These are phyloP conservation scores for Centrocercus urophasianus DNA, from an alignment of 2,113 vertebrate species.

Conservation along the genomic window DNA sequence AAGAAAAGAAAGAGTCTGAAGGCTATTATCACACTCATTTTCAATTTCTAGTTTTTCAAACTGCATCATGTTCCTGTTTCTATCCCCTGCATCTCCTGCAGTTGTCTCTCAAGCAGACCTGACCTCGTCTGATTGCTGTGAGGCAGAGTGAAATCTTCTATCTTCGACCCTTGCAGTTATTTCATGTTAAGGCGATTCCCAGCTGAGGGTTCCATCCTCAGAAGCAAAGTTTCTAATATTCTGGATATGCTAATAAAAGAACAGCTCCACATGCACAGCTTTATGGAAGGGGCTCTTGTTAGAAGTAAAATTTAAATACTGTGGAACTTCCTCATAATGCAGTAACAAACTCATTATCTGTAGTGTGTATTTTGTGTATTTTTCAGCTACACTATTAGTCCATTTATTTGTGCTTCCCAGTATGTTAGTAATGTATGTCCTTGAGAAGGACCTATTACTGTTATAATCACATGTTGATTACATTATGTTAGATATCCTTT, in stretches of 20 bases:
- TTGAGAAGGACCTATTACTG: background rate
- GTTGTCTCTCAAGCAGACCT: fast-evolving
- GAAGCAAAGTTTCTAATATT: background rate
- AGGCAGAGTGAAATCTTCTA: background rate
- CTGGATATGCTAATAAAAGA: background rate
- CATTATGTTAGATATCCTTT: background rate
- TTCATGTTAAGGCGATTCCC: background rate
- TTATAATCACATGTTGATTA: background rate
- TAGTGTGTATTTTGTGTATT: background rate
- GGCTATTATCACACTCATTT: background rate
- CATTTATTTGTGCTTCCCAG: background rate
- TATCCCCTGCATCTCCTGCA: background rate
- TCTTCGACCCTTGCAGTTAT: background rate
- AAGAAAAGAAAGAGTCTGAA: background rate
- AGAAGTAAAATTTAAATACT: background rate
- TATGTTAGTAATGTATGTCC: background rate
- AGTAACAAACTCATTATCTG: background rate
- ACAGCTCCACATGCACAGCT: background rate
- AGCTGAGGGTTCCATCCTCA: fast-evolving
- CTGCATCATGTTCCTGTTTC: fast-evolving
- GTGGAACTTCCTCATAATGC: background rate
- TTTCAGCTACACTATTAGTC: background rate
- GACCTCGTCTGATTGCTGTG: background rate
- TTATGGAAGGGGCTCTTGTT: background rate
- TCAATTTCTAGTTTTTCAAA: background rate